These are phyloP conservation scores for Baccha elongata DNA, from an alignment of 2,888 invertebrate genomes.

Conservation along the genomic window DNA sequence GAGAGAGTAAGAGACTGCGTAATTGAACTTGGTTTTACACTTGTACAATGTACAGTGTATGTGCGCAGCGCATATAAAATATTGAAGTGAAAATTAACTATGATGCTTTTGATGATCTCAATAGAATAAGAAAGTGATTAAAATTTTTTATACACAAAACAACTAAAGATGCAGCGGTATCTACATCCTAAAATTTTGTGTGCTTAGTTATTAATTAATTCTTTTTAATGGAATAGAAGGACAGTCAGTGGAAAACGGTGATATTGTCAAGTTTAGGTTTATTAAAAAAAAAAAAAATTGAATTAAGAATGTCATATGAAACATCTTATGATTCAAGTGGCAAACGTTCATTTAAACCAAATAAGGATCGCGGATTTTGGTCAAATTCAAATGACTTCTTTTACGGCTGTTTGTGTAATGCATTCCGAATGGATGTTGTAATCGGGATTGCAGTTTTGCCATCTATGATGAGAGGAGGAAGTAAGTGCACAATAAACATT, in stretches of 20 bases:
- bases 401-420: constrained; percentile 38
- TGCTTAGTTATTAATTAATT: background rate
- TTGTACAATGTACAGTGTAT: too few species aligned
- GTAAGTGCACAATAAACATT: too few species aligned
- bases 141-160: background rate
- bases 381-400: constrained; percentile 45
- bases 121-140: background rate
- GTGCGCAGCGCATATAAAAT: too few species aligned
- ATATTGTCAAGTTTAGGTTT: constrained; percentile 19
- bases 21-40: too few species aligned
- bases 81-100: too few species aligned
- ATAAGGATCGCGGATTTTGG: constrained; percentile 61
- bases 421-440: constrained; percentile 47
- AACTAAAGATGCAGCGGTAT: constrained; percentile 10
- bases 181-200: background rate
- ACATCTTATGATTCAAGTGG: constrained; percentile 40
- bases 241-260: background rate
- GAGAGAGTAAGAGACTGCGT: too few species aligned
- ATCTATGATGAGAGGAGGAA: background rate
- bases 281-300: background rate
- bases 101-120: background rate
- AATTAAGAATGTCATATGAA: constrained; percentile 46
- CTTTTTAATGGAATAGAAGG: background rate
- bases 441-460: constrained; percentile 27
- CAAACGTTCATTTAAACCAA: constrained; percentile 42